Base-by-base conservation (phyloP, 2,113 vertebrate genomes). In the Puma concolor region DNA sequence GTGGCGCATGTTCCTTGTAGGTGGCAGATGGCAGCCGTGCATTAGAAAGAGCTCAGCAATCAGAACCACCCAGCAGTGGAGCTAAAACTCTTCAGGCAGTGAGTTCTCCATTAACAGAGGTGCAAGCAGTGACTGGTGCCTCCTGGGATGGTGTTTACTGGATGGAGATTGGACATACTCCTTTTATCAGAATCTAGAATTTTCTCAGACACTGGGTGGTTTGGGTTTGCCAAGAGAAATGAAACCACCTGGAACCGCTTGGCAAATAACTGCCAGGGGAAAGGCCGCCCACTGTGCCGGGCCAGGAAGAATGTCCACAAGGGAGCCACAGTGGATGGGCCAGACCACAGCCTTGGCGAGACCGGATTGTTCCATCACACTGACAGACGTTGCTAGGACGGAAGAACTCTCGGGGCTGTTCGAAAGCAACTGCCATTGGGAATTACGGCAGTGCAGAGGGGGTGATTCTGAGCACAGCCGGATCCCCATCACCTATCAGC, bases 351-450 rank as follows among this genome's bases (percentile, higher is more conserved):
- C 81, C 66, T 96, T 98, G 97, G 96, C 93, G 0, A 88, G 82
- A 64, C 71, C 38, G 17, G 31, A 74, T 97, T 96, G 79, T 98
- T 97, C 97, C 98, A 97, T 97, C 93, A 95, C 96, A 36, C 91
- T 57, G 92, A 93, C 76, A 52, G 57, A 57, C 17, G 12, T 97
- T 97, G 95, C 97, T 98, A 95, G 85, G 94, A 72, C 77, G 91
- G 93, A 97, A 88, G 93, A 94, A 97, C 77, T 89, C 91, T 10
- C 27, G 74, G 79, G 66, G 50, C 77, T 86, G 60, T 97, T 96
- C 80, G 57, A 93, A 82, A 91, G 92, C 94, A 96, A 88, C 31
- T 91, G 88, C 91, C 88, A 38, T 9, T 94, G 96, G 97, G 97
- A 97, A 97, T 97, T 93, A 96, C 60, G 85, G 88, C 66, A 1